phyloP scores from a whole-genome alignment of 1,140 invertebrate species.

The Cecropterus lyciades region DNA sequence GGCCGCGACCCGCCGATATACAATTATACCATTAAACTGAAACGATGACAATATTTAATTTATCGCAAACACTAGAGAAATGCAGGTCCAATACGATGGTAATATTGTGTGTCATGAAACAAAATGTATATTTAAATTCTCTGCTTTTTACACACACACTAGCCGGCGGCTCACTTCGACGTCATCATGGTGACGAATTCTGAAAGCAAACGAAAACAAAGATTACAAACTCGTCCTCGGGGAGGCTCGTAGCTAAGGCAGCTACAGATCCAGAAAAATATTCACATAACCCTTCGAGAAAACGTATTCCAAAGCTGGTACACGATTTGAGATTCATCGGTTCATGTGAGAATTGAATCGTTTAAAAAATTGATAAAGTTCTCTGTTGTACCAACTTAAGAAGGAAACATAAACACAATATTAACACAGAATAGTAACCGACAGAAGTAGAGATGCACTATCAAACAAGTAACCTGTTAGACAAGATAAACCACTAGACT shows the following conservation, averaged over 20 bases:
- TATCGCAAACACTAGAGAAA: constrained; percentile 85
- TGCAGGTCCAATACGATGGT: constrained; percentile 85
- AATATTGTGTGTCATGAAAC: constrained; percentile 85
- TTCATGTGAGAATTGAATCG: no score
- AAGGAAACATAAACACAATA: constrained; percentile 48
- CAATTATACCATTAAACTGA: constrained; percentile 73
- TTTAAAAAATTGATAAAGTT: no score
- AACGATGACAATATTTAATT: constrained; percentile 82
- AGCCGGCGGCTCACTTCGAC: constrained; percentile 93
- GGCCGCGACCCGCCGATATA: constrained; percentile 50
- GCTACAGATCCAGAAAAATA: constrained; percentile 14
- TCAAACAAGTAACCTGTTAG: constrained; percentile 59
- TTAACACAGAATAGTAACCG: constrained; percentile 51
- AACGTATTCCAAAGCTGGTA: constrained; percentile 17
- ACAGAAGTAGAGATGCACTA: constrained; percentile 72
- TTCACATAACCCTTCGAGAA: constrained; percentile 16
- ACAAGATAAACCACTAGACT: constrained; percentile 53
- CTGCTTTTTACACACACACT: constrained; percentile 84
- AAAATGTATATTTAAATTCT: constrained; percentile 85
- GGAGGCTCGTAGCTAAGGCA: background rate
- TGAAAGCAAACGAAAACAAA: constrained; percentile 86
- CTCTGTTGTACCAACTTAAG: constrained; percentile 50
- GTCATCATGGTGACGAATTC: constrained; percentile 99
- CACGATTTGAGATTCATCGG: background rate
- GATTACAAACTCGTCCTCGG: constrained; percentile 44